These are phyloP conservation scores for Microctonus aethiopoides DNA, from an alignment of 2,888 invertebrate genomes.

Conservation along the genomic window DNA sequence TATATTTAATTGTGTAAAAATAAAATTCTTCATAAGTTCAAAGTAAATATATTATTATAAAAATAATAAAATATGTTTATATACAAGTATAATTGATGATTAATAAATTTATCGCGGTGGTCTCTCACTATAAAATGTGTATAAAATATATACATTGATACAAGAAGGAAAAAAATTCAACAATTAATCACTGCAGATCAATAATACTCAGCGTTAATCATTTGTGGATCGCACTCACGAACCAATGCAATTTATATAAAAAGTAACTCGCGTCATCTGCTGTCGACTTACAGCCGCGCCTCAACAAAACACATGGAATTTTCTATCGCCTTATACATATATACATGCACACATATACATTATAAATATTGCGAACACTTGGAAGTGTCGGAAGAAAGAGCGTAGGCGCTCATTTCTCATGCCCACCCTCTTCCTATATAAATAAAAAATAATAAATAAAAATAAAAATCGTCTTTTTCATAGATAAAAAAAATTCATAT, in stretches of 20 bases:
- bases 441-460: neutral
- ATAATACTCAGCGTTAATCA: neutral
- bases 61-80: too few relatives aligned
- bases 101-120: too few relatives aligned
- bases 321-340: neutral
- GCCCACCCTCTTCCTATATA: neutral
- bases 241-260: neutral
- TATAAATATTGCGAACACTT: neutral
- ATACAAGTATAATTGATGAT: too few relatives aligned
- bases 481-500: conserved; percentile 16
- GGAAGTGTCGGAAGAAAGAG: neutral
- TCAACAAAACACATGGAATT: conserved; percentile 43
- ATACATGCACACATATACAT: neutral
- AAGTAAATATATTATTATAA: too few relatives aligned
- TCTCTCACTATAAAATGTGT: too few relatives aligned
- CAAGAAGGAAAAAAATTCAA: neutral
- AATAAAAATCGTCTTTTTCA: neutral
- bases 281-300: neutral
- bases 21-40: too few relatives aligned
- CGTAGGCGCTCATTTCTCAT: conserved; percentile 6
- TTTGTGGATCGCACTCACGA: neutral
- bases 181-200: neutral
- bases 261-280: neutral
- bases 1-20: neutral
- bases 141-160: neutral